Conservation (phyloP, 2,797 vertebrate species). For the Myotis vivesi region DNA sequence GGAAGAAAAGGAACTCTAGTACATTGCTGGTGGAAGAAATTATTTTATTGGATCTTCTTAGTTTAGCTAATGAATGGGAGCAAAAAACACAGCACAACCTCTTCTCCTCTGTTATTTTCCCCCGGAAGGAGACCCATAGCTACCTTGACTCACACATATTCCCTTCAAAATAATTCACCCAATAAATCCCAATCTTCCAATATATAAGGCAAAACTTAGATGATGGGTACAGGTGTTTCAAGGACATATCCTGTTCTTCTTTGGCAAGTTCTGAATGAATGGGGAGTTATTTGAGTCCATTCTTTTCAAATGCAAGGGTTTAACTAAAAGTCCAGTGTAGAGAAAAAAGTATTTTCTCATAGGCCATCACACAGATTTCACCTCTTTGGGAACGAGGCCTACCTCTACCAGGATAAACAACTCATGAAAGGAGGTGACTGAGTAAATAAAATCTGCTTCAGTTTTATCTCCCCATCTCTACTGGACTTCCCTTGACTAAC, state of each 20-base stretch:
- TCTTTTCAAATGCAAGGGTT: background rate
- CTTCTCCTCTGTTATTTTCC: background rate
- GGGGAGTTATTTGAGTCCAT: background rate
- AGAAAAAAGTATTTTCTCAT: background rate
- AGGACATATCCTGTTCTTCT: background rate
- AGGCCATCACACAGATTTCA: background rate
- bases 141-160: background rate
- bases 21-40: background rate
- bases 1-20: background rate
- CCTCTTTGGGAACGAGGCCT: background rate
- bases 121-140: background rate
- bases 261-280: slow-evolving; percentile 22
- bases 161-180: background rate
- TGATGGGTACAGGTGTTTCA: background rate
- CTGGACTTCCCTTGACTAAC: background rate
- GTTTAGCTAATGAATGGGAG: slow-evolving; percentile 4
- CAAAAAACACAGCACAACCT: background rate
- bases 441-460: background rate
- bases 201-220: background rate
- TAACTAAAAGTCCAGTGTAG: background rate
- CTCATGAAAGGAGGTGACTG: background rate
- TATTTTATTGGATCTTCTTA: background rate
- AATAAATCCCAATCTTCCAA: background rate
- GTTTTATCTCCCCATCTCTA: background rate
- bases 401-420: background rate